Base-by-base conservation (phyloP, 1,140 invertebrate species). In the Drosophila rhopaloa region DNA sequence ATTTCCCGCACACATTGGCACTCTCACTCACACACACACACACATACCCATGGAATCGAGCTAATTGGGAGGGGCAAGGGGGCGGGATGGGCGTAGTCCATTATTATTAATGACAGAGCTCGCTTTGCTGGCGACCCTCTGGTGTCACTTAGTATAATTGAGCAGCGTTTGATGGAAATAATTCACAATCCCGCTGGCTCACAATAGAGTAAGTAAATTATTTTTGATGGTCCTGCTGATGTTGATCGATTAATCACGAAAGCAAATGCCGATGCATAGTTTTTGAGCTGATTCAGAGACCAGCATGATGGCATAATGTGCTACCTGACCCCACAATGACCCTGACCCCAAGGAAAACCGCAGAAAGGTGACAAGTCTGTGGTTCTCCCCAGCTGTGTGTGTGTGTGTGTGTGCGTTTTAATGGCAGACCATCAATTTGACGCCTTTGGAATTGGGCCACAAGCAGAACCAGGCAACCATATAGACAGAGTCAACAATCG, bases 101-200 rank as follows among this genome's bases (percentile, higher is more conserved):
- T 83, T 74, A 83, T 89, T 89, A 89, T 89, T 89, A 89, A 89
- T 89, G 62, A 76, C 73, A 58, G 79, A 41, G 56, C 14, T 41
- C 44, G 44, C 57, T 46, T 65, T 68, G 58, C 63, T 32, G 43
- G 54, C 53, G 65, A 78, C 82, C 74, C 75, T 50, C 62, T 63
- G 66, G 66, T 79, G 80, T 81, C 84, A 89, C 85, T 89, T 89
- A 89, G 77, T 72, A 72, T 89, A 89, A 89, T 89, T 89, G 78
- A 89, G 85, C 74, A 80, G 35, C 68, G 71, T 80, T 89, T 84
- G 73, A 89, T 89, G 85, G 66, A 89, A 72, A 75, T 78, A 81
- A 84, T 84, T 89, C 80, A 81, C 77, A 84, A 78, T 71, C 55
- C 73, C 61, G 79, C 73, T 75, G 66, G 37, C 47, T 32, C 46